Percentiles rank a stretch among this genome's conserved stretches.
phyloP scores from a whole-genome alignment of 2,888 invertebrate genomes.

The Trichogramma evanescens region DNA sequence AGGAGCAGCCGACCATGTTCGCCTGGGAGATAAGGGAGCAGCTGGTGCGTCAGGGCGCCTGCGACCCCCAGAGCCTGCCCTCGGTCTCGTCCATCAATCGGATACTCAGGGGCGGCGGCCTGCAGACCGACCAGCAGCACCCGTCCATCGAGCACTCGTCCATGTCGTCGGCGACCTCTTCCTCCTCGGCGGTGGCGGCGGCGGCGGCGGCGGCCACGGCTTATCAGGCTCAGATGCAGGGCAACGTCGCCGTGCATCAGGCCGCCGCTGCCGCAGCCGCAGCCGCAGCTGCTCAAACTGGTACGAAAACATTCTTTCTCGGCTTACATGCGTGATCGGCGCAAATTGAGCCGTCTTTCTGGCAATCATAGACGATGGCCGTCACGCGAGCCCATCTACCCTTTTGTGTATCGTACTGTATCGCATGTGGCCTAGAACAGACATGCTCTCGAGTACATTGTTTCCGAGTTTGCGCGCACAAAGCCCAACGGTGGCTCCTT shows the following conservation, averaged over 20 bases:
- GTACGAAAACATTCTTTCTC: background rate
- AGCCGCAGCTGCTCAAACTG: background rate
- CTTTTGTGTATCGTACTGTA: too few species aligned
- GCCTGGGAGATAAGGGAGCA: constrained; percentile 95
- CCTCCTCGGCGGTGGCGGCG: constrained; percentile 28
- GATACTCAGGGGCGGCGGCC: constrained; percentile 80
- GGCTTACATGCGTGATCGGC: background rate
- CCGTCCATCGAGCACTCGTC: constrained; percentile 16
- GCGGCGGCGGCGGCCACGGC: constrained; percentile 29
- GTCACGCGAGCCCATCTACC: too few species aligned
- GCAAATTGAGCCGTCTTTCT: background rate
- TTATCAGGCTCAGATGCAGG: constrained; percentile 35
- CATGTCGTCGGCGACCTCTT: constrained; percentile 21
- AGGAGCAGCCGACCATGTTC: constrained; percentile 93
- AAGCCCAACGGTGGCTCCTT: too few species aligned
- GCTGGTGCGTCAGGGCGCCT: constrained; percentile 80
- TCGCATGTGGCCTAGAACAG: too few species aligned
- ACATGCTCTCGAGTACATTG: too few species aligned
- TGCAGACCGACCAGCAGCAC: constrained; percentile 55
- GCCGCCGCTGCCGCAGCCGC: background rate
- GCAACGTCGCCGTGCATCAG: constrained; percentile 26
- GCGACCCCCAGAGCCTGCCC: constrained; percentile 84
- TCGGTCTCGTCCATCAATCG: constrained; percentile 92
- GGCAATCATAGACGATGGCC: too few species aligned
- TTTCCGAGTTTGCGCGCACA: too few species aligned